Evolutionary conservation across 2,888 invertebrate species (phyloP).

Genomic region (Athalia circularis): DNA sequence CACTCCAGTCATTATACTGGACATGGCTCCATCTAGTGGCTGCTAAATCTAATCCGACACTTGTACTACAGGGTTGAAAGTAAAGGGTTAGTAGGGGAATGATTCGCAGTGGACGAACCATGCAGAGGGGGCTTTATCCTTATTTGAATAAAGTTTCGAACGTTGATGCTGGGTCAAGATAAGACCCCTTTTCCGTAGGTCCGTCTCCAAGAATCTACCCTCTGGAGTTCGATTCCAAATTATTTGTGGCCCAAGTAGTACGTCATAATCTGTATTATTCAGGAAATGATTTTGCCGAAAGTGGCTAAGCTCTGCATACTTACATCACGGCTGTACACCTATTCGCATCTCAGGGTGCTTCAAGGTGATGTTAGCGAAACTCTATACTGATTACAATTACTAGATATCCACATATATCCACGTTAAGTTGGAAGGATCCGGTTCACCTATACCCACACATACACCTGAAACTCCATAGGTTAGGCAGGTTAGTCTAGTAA

Average conservation of each 20-base stretch:
- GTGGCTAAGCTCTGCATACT: too few species aligned
- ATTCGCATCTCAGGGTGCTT: too few species aligned
- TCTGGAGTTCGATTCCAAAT: not conserved
- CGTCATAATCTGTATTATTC: too few species aligned
- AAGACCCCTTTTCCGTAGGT: not conserved
- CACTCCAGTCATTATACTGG: constrained; percentile 65
- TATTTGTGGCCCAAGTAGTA: not conserved
- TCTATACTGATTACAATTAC: constrained; percentile 21
- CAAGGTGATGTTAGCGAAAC: not conserved
- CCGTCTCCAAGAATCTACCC: not conserved
- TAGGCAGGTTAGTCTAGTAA: constrained; percentile 27
- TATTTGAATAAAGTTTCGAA: constrained; percentile 48
- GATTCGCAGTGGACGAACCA: constrained; percentile 42
- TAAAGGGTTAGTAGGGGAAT: constrained; percentile 52
- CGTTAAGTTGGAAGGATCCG: not conserved
- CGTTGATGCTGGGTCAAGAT: constrained; percentile 30
- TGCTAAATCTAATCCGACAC: constrained; percentile 68
- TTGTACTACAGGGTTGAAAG: constrained; percentile 51
- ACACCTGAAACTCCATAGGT: constrained; percentile 17
- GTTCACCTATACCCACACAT: not conserved
- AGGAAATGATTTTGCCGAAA: too few species aligned
- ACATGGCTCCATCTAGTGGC: constrained; percentile 60
- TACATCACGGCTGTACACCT: too few species aligned
- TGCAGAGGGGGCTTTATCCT: constrained; percentile 47
- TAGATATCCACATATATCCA: not conserved